These are phyloP conservation scores for Embiotoca jacksoni DNA, from an alignment of 2,113 vertebrate species.

Conservation along the genomic window DNA sequence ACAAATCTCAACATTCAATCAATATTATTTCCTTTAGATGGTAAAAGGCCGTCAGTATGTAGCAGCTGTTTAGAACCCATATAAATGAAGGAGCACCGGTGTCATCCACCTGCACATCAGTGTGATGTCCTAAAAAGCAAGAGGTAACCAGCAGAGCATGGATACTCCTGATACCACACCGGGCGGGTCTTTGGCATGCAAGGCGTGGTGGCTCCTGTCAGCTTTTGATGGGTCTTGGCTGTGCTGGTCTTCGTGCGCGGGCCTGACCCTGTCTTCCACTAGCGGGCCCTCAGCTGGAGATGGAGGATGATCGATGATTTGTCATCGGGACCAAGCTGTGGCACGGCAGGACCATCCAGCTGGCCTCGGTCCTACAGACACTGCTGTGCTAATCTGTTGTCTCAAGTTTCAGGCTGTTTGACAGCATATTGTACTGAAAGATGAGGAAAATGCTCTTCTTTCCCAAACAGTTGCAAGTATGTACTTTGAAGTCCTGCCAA, in stretches of 20 bases:
- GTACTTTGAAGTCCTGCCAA: background rate
- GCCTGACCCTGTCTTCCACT: constrained; percentile 19
- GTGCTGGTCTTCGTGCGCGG: background rate
- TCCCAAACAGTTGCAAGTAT: background rate
- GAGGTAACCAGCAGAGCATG: too few species aligned
- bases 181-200: background rate
- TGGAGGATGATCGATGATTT: constrained; percentile 43
- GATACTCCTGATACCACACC: background rate
- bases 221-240: constrained; percentile 13
- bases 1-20: too few species aligned
- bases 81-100: too few species aligned
- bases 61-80: too few species aligned
- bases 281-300: constrained; percentile 19
- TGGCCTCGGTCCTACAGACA: constrained; percentile 29
- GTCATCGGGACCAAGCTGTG: constrained; percentile 6
- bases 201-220: constrained; percentile 8
- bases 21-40: too few species aligned
- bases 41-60: too few species aligned
- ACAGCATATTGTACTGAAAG: background rate
- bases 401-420: background rate
- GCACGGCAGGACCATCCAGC: constrained; percentile 28
- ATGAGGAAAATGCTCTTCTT: background rate
- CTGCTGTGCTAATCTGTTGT: background rate
- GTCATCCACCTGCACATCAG: too few species aligned
- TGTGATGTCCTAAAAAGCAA: too few species aligned